These are phyloP conservation scores for Rhinolophus ferrumequinum DNA, from an alignment of 2,113 vertebrate species.

Conservation along the genomic window DNA sequence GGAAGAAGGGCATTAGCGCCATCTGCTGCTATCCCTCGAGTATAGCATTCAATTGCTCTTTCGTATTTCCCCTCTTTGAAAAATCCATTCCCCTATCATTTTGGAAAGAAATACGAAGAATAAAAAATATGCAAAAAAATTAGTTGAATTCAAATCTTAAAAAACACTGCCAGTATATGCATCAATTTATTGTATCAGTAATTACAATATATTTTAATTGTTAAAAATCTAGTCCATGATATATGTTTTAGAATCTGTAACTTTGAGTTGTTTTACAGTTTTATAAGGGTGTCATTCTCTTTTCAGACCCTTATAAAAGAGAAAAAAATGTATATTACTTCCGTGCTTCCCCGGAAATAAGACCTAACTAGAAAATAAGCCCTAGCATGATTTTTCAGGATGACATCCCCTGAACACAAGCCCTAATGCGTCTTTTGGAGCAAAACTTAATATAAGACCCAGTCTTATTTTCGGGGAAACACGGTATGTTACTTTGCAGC, in stretches of 20 bases:
- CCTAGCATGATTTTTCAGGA: no score
- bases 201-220: conserved; percentile 8
- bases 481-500: neutral
- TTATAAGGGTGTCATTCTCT: neutral
- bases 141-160: conserved; percentile 35
- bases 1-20: conserved; percentile 92
- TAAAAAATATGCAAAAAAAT: neutral
- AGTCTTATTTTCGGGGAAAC: no score
- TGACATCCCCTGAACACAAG: no score
- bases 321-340: neutral
- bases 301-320: conserved; percentile 14
- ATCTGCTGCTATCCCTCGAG: conserved; percentile 93
- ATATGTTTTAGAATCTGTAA: neutral
- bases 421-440: no score
- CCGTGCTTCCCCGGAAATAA: no score
- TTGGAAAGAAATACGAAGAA: conserved; percentile 15
- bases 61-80: conserved; percentile 98
- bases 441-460: no score
- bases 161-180: neutral
- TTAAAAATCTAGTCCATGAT: conserved; percentile 17
- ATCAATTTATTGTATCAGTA: neutral
- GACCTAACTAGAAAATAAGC: no score
- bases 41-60: conserved; percentile 94
- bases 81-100: conserved; percentile 93
- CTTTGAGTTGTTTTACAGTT: neutral